A percentile compares a stretch with the other conserved stretches of the same genome.
Conservation (phyloP, 1,140 invertebrate species). For the Brachionus sp. region DNA sequence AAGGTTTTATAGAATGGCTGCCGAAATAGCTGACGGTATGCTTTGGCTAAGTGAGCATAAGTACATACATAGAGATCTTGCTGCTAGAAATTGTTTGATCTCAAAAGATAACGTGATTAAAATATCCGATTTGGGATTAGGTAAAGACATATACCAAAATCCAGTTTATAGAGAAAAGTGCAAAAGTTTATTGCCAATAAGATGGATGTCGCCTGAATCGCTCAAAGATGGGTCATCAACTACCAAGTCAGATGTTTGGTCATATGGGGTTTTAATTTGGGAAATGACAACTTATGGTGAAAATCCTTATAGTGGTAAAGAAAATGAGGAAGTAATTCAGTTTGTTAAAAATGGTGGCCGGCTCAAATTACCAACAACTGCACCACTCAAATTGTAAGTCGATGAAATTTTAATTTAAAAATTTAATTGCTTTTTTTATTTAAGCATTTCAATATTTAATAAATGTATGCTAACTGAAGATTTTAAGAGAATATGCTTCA, state of each 20-base stretch:
- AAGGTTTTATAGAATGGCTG: constrained; percentile 86
- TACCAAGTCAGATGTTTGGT: constrained; percentile 45
- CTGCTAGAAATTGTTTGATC: constrained; percentile 90
- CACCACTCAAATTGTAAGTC: background rate
- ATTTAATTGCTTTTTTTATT: background rate
- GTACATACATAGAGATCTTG: constrained; percentile 92
- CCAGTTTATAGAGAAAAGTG: constrained; percentile 59
- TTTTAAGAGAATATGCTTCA: constrained; percentile 10
- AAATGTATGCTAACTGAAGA: constrained; percentile 31
- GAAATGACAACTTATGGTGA: constrained; percentile 87
- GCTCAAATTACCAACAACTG: background rate
- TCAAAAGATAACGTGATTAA: constrained; percentile 51
- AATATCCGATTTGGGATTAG: constrained; percentile 59
- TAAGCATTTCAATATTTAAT: background rate
- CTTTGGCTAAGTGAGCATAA: constrained; percentile 89
- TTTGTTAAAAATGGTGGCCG: constrained; percentile 32
- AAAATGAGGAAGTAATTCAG: constrained; percentile 96
- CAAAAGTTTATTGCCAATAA: constrained; percentile 62
- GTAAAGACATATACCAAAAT: constrained; percentile 64
- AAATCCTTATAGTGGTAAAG: constrained; percentile 99
- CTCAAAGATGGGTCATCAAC: constrained; percentile 8
- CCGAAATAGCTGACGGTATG: constrained; percentile 94
- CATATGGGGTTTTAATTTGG: constrained; percentile 42
- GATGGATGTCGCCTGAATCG: constrained; percentile 34
- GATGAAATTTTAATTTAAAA: background rate